Evolutionary conservation across 1,140 invertebrate genomes (phyloP).

Genomic region (Drosophila obscura): DNA sequence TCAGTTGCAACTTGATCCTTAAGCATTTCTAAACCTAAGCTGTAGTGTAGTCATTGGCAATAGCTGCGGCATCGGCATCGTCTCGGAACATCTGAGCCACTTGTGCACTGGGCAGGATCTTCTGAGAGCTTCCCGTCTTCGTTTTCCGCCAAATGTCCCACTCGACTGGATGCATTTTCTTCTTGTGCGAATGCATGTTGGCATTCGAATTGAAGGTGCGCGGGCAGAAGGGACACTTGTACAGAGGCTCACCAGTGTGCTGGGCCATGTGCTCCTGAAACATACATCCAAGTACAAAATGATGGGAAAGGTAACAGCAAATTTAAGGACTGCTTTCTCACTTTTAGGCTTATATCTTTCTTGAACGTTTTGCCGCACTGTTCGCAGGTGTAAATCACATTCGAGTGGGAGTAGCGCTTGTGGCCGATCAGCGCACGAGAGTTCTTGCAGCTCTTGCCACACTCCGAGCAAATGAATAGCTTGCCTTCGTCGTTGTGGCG

Average conservation of each 20-base stretch:
- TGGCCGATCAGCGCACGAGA: conserved; percentile 74
- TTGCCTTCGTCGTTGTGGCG: conserved; percentile 75
- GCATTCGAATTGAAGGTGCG: conserved; percentile 81
- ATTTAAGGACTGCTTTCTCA: not conserved
- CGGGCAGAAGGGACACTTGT: conserved; percentile 80
- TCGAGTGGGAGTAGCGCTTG: conserved; percentile 76
- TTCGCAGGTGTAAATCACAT: conserved; percentile 76
- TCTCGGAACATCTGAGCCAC: conserved; percentile 73
- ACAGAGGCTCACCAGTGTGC: conserved; percentile 77
- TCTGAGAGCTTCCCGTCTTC: conserved; percentile 74
- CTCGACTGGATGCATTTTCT: conserved; percentile 79
- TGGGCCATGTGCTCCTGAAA: conserved; percentile 81
- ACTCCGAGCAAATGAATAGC: conserved; percentile 68
- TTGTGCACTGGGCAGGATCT: conserved; percentile 68
- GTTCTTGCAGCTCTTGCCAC: conserved; percentile 77
- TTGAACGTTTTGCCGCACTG: conserved; percentile 82
- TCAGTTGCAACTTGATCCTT: conserved; percentile 29
- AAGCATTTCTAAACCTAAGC: conserved; percentile 36
- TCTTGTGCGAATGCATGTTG: conserved; percentile 83
- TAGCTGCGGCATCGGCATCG: conserved; percentile 55
- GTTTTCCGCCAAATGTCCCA: conserved; percentile 80
- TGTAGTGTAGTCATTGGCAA: conserved; percentile 60
- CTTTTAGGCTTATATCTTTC: conserved; percentile 77
- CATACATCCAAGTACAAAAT: not conserved
- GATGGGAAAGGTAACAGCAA: not conserved